A percentile compares a stretch with the other conserved stretches of the same genome.
Conservation (phyloP, 2,113 vertebrate genomes). For the Aspiorhynchus laticeps region DNA sequence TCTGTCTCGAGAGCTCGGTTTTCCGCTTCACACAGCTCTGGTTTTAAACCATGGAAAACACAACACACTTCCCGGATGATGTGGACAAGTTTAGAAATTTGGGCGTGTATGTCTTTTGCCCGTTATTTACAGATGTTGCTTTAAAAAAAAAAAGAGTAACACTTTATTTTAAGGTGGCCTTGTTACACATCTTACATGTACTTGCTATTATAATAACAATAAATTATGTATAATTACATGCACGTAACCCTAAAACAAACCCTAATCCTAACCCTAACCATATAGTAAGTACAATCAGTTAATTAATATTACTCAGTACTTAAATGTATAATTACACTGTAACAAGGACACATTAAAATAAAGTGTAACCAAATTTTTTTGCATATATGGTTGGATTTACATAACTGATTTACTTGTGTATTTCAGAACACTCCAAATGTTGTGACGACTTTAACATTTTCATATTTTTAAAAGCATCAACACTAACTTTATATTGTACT, state of each 20-base stretch:
- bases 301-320: too few species aligned
- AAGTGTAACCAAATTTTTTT: too few species aligned
- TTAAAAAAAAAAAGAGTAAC: too few species aligned
- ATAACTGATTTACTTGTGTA: neutral
- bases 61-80: constrained; percentile 53
- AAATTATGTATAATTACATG: too few species aligned
- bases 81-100: constrained; percentile 33
- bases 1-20: constrained; percentile 29
- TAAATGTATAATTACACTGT: too few species aligned
- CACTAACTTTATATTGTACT: neutral
- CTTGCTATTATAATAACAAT: too few species aligned
- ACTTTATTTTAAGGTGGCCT: too few species aligned
- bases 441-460: neutral
- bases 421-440: neutral
- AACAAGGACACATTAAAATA: too few species aligned
- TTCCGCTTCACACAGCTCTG: constrained; percentile 51
- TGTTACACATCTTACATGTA: too few species aligned
- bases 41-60: constrained; percentile 52
- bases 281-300: too few species aligned
- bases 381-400: neutral
- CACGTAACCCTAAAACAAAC: too few species aligned
- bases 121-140: constrained; percentile 35
- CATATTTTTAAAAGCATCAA: neutral
- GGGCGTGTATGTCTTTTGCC: neutral
- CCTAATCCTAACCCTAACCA: too few species aligned